These are phyloP conservation scores for Drosophila ercepeae DNA, from an alignment of 1,140 invertebrate genomes.

Conservation along the genomic window DNA sequence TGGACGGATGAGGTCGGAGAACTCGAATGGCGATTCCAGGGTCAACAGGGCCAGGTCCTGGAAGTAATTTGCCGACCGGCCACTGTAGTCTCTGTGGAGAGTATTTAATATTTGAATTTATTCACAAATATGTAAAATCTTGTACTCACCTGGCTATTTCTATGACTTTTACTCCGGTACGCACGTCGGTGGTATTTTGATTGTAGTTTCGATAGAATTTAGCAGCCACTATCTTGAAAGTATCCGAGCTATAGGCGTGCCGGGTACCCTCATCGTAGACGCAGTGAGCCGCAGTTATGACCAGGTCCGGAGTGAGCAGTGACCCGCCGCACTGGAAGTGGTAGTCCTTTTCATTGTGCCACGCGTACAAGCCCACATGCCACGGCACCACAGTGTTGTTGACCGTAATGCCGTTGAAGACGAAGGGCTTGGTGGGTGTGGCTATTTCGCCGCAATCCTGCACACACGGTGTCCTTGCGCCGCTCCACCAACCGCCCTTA, in stretches of 20 bases:
- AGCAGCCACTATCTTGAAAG: conserved; percentile 53
- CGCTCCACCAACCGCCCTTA: conserved; percentile 51
- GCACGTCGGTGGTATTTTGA: conserved; percentile 14
- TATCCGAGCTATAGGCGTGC: conserved; percentile 10
- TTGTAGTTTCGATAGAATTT: conserved; percentile 57
- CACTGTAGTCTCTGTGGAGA: conserved; percentile 39
- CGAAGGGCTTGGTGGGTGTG: conserved; percentile 57
- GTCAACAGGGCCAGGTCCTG: conserved; percentile 55
- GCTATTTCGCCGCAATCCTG: conserved; percentile 66
- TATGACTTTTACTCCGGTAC: conserved; percentile 32
- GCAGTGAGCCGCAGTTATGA: conserved; percentile 71
- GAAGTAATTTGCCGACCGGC: conserved; percentile 28
- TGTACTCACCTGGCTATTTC: conserved; percentile 44
- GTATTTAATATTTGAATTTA: background rate
- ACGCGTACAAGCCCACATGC: conserved; percentile 85
- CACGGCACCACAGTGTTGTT: conserved; percentile 84
- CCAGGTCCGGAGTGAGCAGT: conserved; percentile 63
- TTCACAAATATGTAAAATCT: background rate
- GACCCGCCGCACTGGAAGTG: conserved; percentile 85
- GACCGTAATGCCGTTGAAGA: conserved; percentile 38
- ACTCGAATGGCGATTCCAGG: conserved; percentile 38
- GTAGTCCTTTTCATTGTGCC: conserved; percentile 51
- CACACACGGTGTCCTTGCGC: conserved; percentile 43
- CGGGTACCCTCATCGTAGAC: conserved; percentile 45
- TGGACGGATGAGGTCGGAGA: conserved; percentile 56